Percentiles rank a stretch among this genome's conserved stretches.
phyloP scores from a whole-genome alignment of 2,888 invertebrate genomes.

The Drosophila barbarae region DNA sequence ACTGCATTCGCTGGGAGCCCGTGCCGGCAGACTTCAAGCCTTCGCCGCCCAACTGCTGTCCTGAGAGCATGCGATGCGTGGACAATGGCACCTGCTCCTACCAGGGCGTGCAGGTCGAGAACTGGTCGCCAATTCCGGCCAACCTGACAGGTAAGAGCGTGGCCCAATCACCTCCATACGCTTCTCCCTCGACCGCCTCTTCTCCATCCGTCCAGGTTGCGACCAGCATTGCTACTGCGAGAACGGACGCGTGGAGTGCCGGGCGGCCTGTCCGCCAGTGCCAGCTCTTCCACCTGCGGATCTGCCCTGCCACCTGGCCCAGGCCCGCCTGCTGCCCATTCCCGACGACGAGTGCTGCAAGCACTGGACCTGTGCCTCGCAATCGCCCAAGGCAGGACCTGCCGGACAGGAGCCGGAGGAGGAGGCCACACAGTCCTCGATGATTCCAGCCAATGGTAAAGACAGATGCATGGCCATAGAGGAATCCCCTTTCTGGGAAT shows the following conservation, averaged over 20 bases:
- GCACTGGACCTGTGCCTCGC: slow-evolving; percentile 85
- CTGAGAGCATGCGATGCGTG: slow-evolving; percentile 87
- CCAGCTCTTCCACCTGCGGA: slow-evolving; percentile 87
- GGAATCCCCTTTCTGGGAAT: slow-evolving; percentile 6
- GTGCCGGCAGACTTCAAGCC: slow-evolving; percentile 86
- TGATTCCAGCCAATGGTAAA: slow-evolving; percentile 64
- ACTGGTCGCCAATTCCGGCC: slow-evolving; percentile 90
- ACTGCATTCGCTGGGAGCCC: slow-evolving; percentile 92
- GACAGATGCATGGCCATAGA: slow-evolving; percentile 38
- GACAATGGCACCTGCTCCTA: slow-evolving; percentile 91
- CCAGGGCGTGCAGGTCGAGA: slow-evolving; percentile 83
- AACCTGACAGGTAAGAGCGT: slow-evolving; percentile 82
- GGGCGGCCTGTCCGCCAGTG: slow-evolving; percentile 89
- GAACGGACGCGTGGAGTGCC: slow-evolving; percentile 91
- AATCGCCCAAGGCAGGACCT: slow-evolving; percentile 70
- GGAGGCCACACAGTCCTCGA: slow-evolving; percentile 17
- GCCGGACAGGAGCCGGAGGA: slow-evolving; percentile 38
- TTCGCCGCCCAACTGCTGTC: slow-evolving; percentile 89
- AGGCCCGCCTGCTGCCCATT: slow-evolving; percentile 84
- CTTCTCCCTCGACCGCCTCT: slow-evolving; percentile 6
- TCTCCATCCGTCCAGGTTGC: slow-evolving; percentile 82
- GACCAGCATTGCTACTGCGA: slow-evolving; percentile 93
- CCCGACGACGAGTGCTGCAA: slow-evolving; percentile 91
- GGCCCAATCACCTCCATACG: slow-evolving; percentile 17
- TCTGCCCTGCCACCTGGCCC: slow-evolving; percentile 85